These are phyloP conservation scores for Oceanodroma leucorhoa DNA, from an alignment of 2,797 vertebrate species.

Conservation along the genomic window DNA sequence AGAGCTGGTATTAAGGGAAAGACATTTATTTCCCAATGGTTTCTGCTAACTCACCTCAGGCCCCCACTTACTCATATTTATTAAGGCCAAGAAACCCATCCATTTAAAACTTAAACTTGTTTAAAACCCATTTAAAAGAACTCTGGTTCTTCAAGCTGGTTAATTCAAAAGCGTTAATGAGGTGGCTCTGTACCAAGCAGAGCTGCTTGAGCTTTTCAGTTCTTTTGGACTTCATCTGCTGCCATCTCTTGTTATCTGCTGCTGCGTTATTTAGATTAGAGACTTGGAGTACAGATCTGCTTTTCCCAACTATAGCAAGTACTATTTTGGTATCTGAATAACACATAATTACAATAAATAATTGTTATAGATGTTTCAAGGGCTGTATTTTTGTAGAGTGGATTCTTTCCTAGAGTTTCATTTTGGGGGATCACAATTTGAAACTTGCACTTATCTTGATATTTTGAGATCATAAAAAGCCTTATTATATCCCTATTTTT, in stretches of 20 bases:
- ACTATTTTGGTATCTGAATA: neutral
- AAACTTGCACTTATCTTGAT: neutral
- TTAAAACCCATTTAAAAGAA: neutral
- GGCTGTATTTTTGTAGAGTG: neutral
- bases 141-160: neutral
- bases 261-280: neutral
- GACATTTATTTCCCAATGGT: neutral
- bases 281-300: neutral
- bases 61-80: neutral
- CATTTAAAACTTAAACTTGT: neutral
- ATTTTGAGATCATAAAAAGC: neutral
- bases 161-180: neutral
- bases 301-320: neutral
- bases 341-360: neutral
- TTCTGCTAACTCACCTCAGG: neutral
- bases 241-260: neutral
- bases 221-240: neutral
- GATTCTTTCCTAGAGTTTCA: neutral
- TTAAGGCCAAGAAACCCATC: neutral
- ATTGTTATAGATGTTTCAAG: neutral
- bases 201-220: neutral
- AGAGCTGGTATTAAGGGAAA: neutral
- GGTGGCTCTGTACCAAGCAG: neutral
- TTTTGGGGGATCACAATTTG: neutral
- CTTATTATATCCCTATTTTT: neutral